phyloP scores from a whole-genome alignment of 2,797 vertebrate genomes.

The Xenopus petersii region DNA sequence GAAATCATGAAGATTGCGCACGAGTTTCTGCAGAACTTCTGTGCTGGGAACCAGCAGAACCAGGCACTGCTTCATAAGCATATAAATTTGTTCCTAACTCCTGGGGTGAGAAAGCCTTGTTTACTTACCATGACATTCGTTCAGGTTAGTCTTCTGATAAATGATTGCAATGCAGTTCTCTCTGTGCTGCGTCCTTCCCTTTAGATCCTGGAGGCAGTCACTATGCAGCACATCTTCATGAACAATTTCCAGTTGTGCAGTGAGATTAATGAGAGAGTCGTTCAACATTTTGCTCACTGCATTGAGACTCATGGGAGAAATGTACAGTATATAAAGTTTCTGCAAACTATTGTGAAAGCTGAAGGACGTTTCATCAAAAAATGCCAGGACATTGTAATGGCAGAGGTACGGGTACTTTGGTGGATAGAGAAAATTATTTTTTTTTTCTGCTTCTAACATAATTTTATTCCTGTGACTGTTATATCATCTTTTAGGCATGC shows the following conservation, averaged over 20 bases:
- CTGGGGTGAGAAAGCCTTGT: conserved; percentile 78
- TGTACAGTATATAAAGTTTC: conserved; percentile 95
- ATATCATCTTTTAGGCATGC: too few species aligned
- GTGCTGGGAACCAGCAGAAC: conserved; percentile 96
- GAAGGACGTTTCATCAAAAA: conserved; percentile 98
- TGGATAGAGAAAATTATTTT: background rate
- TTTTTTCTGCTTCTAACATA: too few species aligned
- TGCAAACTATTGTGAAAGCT: conserved; percentile 97
- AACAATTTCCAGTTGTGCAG: conserved; percentile 98
- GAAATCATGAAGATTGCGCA: conserved; percentile 98
- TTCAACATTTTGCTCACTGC: conserved; percentile 97
- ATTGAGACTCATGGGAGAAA: conserved; percentile 95
- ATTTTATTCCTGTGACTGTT: too few species aligned
- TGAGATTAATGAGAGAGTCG: conserved; percentile 92
- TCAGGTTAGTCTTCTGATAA: too few species aligned
- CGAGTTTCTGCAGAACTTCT: conserved; percentile 96
- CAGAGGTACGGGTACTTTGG: conserved; percentile 75
- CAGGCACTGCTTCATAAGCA: conserved; percentile 93
- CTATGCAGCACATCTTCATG: conserved; percentile 99
- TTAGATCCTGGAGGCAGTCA: conserved; percentile 91
- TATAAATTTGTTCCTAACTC: conserved; percentile 95
- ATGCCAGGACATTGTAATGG: conserved; percentile 98
- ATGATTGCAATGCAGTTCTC: too few species aligned
- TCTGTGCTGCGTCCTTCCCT: background rate
- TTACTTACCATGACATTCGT: too few species aligned